Base-by-base conservation (phyloP, 2,797 vertebrate species). In the Perdix hodgsoniae region DNA sequence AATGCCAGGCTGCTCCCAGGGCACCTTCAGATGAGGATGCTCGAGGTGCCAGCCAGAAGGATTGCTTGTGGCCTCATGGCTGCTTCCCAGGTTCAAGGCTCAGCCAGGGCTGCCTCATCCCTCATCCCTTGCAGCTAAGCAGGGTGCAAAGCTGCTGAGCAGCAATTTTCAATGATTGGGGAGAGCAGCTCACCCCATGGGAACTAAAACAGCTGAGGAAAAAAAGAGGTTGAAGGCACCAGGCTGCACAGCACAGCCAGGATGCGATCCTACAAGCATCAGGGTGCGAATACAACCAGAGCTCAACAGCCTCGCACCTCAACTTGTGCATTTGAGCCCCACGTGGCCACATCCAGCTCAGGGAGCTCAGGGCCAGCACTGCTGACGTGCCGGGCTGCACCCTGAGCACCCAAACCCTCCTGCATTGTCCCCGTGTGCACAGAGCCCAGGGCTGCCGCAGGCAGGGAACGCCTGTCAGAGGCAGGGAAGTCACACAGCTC, bases 21-120 rank as follows among this genome's bases (percentile, higher is more conserved):
- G 27, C 37, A 31, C 59, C 45, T 47, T 22, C 52, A 19, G 22
- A 23, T 0, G 13, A 39, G 23, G 59, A 22, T 37, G 37, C 23
- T 49, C 27, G 3, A 65, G 29, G 7, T 0, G 6, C 37, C 15
- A 37, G 37, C n/a, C 31, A n/a, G 52, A 31, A 54, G 4, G 24
- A 63, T 6, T 10, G 33, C 15, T 45, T 3, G 3, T 3, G 18
- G 33, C 5, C 6, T 5, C 1, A 31, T 1, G 31, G 31, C 13
- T 9, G 11, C 14, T 35, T 50, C 75, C 75, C 10, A 27, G 56
- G 56, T 3, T 42, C 29, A 29, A 31, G 42, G 75, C 16, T 37
- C 17, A 67, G 50, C 57, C 8, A 10, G 2, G 12, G 1, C 39
- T 69, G 27, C 16, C 74, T 12, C 2, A 18, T 27, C 37, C 5